phyloP scores from a whole-genome alignment of 2,113 vertebrate genomes.

The Colius striatus region DNA sequence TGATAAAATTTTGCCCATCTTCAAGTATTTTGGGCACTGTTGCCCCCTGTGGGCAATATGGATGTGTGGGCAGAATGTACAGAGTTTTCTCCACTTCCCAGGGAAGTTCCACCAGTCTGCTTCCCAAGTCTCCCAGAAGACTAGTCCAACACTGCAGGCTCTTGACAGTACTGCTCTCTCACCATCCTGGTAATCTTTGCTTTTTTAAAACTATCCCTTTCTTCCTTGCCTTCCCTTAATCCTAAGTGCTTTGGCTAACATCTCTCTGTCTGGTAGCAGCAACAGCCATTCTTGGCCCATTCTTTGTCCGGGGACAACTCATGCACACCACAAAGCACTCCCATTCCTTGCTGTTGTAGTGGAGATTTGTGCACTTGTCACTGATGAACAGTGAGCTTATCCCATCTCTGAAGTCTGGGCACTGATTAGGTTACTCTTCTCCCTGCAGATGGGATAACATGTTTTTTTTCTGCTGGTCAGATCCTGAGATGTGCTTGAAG shows the following conservation, averaged over 20 bases:
- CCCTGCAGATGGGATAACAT: neutral
- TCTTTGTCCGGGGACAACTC: neutral
- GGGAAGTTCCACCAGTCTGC: neutral
- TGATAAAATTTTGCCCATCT: neutral
- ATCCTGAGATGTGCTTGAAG: neutral
- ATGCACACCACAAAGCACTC: fast-evolving
- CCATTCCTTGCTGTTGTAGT: fast-evolving
- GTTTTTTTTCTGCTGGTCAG: neutral
- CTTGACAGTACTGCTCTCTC: neutral
- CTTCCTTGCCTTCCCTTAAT: neutral
- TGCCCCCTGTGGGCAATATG: neutral
- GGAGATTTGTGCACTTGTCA: neutral
- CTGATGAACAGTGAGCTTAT: neutral
- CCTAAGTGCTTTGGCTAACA: neutral
- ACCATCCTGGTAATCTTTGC: neutral
- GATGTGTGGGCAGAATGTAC: neutral
- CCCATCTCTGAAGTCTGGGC: neutral
- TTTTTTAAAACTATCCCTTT: neutral
- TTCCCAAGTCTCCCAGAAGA: neutral
- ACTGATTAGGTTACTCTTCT: neutral
- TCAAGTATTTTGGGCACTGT: conserved; percentile 7
- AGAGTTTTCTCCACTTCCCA: neutral
- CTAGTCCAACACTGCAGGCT: fast-evolving
- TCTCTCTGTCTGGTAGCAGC: neutral
- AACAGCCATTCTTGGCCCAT: neutral